These are phyloP conservation scores for Coptotermes formosanus DNA, from an alignment of 1,140 invertebrate genomes.

Conservation along the genomic window DNA sequence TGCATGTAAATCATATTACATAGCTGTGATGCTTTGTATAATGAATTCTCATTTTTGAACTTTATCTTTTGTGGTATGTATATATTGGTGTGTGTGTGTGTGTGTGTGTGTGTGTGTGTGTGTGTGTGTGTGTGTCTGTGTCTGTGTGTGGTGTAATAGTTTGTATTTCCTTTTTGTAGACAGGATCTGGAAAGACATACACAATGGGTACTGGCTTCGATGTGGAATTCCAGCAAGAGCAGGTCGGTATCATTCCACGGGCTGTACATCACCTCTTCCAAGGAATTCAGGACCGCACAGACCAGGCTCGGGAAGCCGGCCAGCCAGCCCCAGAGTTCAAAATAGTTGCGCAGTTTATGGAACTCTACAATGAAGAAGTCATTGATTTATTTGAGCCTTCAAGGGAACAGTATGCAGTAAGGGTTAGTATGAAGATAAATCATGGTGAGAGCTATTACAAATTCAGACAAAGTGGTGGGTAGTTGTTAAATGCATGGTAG, in stretches of 20 bases:
- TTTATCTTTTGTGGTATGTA: too few relatives aligned
- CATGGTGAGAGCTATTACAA: neutral
- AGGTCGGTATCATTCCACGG: conserved; percentile 88
- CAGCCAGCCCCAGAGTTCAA: conserved; percentile 71
- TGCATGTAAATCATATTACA: too few relatives aligned
- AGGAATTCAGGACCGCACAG: conserved; percentile 69
- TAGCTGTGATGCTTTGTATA: too few relatives aligned
- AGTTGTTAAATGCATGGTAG: too few relatives aligned
- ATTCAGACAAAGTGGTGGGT: too few relatives aligned
- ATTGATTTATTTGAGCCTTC: conserved; percentile 85
- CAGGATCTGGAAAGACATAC: conserved; percentile 96
- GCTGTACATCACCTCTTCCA: conserved; percentile 89
- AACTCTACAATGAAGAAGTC: conserved; percentile 96
- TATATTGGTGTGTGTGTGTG: too few relatives aligned
- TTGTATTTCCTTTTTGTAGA: conserved; percentile 54
- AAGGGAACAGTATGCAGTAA: conserved; percentile 45
- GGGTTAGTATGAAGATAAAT: conserved; percentile 44
- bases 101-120: too few relatives aligned
- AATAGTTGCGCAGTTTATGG: conserved; percentile 85
- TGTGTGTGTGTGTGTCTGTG: too few relatives aligned
- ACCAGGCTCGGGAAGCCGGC: conserved; percentile 58
- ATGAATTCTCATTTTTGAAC: too few relatives aligned
- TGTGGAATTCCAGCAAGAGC: conserved; percentile 66
- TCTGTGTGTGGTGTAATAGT: too few relatives aligned
- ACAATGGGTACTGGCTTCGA: conserved; percentile 99